Evolutionary conservation across 2,797 vertebrate genomes (phyloP).

Genomic region (Darevskia nairensis): DNA sequence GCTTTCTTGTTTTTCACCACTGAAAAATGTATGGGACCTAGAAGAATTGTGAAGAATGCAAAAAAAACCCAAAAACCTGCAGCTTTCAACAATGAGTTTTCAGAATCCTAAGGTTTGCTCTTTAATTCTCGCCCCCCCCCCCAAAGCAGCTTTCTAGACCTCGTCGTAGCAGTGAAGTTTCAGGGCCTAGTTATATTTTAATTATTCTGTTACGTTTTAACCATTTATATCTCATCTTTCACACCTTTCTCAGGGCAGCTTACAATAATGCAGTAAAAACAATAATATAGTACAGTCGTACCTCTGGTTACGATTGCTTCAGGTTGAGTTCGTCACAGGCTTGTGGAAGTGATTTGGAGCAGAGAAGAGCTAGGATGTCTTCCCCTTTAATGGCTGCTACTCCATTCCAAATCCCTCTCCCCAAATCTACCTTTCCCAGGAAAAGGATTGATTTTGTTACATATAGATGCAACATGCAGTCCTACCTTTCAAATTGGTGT

Average conservation of each 20-base stretch:
- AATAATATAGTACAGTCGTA: too few species aligned
- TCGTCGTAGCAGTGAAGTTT: neutral
- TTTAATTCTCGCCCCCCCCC: too few species aligned
- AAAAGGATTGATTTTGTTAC: too few species aligned
- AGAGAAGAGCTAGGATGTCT: too few species aligned
- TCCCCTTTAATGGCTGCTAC: too few species aligned
- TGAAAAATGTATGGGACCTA: neutral
- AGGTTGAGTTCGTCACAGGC: too few species aligned
- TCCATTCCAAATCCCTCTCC: neutral
- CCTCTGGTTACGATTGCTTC: too few species aligned
- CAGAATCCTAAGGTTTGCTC: neutral
- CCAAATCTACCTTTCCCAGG: neutral
- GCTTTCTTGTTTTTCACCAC: conserved; percentile 1
- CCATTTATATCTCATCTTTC: neutral
- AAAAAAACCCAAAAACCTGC: neutral
- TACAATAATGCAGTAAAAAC: neutral
- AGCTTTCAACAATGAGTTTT: neutral
- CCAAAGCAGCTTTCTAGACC: neutral
- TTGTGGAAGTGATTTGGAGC: neutral
- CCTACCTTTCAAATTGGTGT: neutral
- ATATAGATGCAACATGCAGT: too few species aligned
- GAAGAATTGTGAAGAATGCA: neutral
- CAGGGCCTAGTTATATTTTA: neutral
- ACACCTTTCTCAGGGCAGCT: neutral
- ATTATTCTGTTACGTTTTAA: neutral